Percentiles rank a stretch among this genome's conserved stretches.
Conservation (phyloP, 2,113 vertebrate species). For the Pituophis catenifer region DNA sequence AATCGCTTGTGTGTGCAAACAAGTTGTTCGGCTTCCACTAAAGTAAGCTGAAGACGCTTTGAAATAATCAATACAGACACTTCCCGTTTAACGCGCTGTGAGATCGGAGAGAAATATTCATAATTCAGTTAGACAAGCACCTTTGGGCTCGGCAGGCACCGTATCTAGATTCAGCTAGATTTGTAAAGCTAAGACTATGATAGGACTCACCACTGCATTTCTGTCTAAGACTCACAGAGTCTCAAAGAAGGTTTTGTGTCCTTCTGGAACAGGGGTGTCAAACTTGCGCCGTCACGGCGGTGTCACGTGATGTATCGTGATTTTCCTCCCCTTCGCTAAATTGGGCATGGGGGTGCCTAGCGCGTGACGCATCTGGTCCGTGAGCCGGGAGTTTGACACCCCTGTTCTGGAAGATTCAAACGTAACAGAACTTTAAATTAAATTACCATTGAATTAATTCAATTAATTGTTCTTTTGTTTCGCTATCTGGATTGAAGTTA, state of each 20-base stretch:
- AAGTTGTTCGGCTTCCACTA: neutral
- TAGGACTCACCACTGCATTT: neutral
- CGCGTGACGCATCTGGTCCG: no score
- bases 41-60: constrained; percentile 12
- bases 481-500: neutral
- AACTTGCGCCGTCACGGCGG: no score
- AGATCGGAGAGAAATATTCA: constrained; percentile 11
- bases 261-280: neutral
- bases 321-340: no score
- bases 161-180: neutral
- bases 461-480: neutral
- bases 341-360: no score
- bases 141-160: neutral
- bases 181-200: constrained; percentile 3
- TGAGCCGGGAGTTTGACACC: no score
- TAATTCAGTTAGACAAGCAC: constrained; percentile 13
- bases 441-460: no score
- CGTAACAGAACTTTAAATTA: neutral
- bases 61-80: neutral
- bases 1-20: neutral
- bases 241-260: neutral
- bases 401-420: neutral
- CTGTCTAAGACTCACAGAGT: neutral
- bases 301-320: no score
- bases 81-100: constrained; percentile 15